phyloP scores from a whole-genome alignment of 2,797 vertebrate genomes.

The Scyliorhinus canicula region DNA sequence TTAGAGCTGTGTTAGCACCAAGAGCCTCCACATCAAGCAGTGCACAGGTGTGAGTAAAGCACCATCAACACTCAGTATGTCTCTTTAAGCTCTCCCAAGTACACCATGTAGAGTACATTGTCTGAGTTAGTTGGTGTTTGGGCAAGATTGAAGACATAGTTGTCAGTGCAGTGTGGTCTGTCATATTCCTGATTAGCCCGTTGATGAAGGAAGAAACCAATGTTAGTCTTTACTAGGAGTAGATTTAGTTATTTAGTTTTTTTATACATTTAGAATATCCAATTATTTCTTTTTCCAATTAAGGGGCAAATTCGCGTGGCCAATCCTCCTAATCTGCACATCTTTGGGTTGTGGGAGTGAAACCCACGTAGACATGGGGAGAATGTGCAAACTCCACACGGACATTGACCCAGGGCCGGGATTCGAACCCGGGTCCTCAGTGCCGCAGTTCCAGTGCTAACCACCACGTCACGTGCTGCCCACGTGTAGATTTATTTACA shows the following conservation, averaged over 20 bases:
- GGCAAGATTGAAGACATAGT: neutral
- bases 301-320: too few species aligned
- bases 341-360: too few species aligned
- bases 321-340: too few species aligned
- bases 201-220: neutral
- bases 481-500: neutral
- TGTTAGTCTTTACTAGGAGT: neutral
- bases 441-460: too few species aligned
- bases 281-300: too few species aligned
- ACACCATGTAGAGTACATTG: neutral
- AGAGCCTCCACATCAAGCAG: neutral
- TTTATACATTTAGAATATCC: too few species aligned
- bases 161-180: neutral
- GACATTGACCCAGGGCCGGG: too few species aligned
- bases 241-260: too few species aligned
- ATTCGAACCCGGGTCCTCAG: too few species aligned
- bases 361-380: too few species aligned
- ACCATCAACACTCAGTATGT: neutral
- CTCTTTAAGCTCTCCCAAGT: neutral
- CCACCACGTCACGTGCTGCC: too few species aligned
- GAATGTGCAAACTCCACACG: too few species aligned
- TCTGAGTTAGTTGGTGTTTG: neutral
- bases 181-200: neutral
- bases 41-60: neutral
- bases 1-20: neutral